A percentile compares a stretch with the other conserved stretches of the same genome.
Evolutionary conservation across 2,888 invertebrate genomes (phyloP).

Genomic region (Podotricha telesiphe): DNA sequence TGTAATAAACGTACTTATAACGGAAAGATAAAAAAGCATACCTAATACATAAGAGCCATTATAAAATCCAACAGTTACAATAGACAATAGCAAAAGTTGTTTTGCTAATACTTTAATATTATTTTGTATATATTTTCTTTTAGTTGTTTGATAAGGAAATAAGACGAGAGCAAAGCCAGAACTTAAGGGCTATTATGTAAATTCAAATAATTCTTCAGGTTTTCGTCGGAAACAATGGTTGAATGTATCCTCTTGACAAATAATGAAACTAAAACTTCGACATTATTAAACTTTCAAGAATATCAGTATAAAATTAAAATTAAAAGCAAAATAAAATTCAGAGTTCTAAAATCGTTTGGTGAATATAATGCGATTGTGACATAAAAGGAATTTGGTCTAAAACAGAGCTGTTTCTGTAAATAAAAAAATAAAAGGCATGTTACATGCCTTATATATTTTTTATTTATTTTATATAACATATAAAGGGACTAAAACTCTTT

Average conservation of each 20-base stretch:
- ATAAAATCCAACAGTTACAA: no score
- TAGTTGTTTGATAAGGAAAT: not conserved
- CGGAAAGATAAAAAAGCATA: no score
- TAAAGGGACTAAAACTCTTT: not conserved
- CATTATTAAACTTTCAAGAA: conserved; percentile 11
- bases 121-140: conserved; percentile 1
- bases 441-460: no score
- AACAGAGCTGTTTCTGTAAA: not conserved
- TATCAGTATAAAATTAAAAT: no score
- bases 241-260: conserved; percentile 26
- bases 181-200: conserved; percentile 26
- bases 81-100: not conserved
- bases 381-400: not conserved
- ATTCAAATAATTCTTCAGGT: conserved; percentile 23
- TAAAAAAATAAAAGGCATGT: no score
- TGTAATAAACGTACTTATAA: no score
- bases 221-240: conserved; percentile 23
- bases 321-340: not conserved
- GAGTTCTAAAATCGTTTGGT: not conserved
- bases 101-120: conserved; percentile 4
- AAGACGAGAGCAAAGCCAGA: conserved; percentile 13
- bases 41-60: no score
- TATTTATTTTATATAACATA: not conserved
- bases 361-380: conserved; percentile 15
- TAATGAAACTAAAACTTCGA: conserved; percentile 23